Conservation (phyloP, 2,797 vertebrate species). For the Spinibarbus caldwelli region DNA sequence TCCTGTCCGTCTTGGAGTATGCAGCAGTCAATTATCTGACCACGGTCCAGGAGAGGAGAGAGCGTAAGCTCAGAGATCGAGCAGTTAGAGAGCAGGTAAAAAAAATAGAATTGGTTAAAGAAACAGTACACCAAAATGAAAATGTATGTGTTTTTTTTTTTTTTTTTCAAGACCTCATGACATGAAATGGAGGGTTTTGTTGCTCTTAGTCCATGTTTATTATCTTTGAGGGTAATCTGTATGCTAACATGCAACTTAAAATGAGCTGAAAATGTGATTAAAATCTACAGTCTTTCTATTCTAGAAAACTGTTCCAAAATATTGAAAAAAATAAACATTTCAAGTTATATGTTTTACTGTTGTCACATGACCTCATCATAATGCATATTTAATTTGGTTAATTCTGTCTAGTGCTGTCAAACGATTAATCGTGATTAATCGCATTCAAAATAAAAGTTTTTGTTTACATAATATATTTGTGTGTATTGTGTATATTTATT, state of each 20-base stretch:
- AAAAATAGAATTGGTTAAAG: not conserved
- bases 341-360: not conserved
- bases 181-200: not conserved
- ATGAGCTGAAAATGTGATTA: not conserved
- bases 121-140: not conserved
- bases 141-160: not conserved
- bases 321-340: not conserved
- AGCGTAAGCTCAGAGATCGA: constrained; percentile 79
- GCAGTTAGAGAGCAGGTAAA: constrained; percentile 74
- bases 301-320: not conserved
- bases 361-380: not conserved
- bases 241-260: not conserved
- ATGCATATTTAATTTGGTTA: not conserved
- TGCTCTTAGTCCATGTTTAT: not conserved
- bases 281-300: not conserved
- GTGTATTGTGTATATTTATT: no score
- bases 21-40: constrained; percentile 88
- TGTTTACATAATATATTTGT: no score
- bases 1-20: constrained; percentile 82
- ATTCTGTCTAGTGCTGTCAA: no score
- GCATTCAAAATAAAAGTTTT: no score
- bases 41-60: constrained; percentile 85
- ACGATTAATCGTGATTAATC: no score
- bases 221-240: not conserved
- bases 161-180: not conserved